A percentile compares a stretch with the other conserved stretches of the same genome.
phyloP scores from a whole-genome alignment of 2,113 vertebrate species.

The Prunella fulvescens region DNA sequence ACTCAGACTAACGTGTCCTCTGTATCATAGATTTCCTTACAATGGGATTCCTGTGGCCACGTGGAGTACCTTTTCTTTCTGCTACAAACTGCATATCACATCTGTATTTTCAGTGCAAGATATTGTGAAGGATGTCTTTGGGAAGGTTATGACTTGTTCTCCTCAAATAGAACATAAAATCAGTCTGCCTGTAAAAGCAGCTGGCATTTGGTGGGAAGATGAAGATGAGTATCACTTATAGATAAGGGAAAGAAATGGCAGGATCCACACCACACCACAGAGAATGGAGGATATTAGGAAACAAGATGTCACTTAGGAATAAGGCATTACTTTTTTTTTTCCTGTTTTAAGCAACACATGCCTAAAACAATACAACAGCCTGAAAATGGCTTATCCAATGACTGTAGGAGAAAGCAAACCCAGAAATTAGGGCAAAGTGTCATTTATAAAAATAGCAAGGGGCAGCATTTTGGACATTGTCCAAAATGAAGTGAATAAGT shows the following conservation, averaged over 20 bases:
- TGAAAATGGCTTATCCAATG: background rate
- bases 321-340: background rate
- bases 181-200: background rate
- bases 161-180: background rate
- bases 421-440: background rate
- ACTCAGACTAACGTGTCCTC: background rate
- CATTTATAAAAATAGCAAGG: background rate
- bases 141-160: background rate
- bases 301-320: background rate
- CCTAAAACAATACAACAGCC: background rate
- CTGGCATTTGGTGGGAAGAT: background rate
- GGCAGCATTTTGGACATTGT: background rate
- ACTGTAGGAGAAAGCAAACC: background rate
- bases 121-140: background rate
- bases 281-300: background rate
- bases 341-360: background rate
- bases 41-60: background rate
- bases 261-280: background rate
- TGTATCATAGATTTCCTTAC: background rate
- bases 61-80: background rate
- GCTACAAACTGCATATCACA: background rate
- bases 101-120: background rate
- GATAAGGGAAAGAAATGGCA: background rate
- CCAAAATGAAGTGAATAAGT: background rate
- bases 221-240: background rate